Conservation (phyloP, 2,888 invertebrate genomes). For the Mallateleia sp. region DNA sequence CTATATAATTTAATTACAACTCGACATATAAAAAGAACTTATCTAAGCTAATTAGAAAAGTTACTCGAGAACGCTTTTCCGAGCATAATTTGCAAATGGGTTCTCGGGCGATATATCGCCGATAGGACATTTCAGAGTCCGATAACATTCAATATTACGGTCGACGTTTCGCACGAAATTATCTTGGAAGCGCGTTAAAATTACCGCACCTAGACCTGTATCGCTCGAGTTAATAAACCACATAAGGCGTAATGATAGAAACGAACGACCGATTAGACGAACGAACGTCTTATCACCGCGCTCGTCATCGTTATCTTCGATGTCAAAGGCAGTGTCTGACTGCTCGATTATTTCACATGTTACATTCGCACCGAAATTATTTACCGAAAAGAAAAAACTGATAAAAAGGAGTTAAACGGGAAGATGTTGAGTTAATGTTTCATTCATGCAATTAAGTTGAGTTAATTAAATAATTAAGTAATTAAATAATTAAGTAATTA, state of each 20-base stretch:
- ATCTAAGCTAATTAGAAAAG: slow-evolving; percentile 49
- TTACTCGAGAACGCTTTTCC: slow-evolving; percentile 46
- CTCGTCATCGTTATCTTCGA: slow-evolving; percentile 53
- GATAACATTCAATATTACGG: slow-evolving; percentile 47
- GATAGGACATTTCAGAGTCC: slow-evolving; percentile 43
- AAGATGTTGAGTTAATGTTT: no score
- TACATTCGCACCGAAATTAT: not conserved
- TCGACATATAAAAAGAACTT: slow-evolving; percentile 6
- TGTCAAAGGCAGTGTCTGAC: slow-evolving; percentile 39
- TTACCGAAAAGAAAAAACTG: not conserved
- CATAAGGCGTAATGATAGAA: slow-evolving; percentile 53
- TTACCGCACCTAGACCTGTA: slow-evolving; percentile 52
- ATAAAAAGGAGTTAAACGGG: no score
- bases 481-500: no score
- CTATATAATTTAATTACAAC: no score
- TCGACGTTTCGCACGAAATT: slow-evolving; percentile 45
- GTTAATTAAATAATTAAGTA: no score
- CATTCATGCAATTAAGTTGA: no score
- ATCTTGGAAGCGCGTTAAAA: slow-evolving; percentile 39
- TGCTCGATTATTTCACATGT: not conserved
- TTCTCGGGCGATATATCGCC: slow-evolving; percentile 3
- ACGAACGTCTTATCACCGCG: slow-evolving; percentile 38
- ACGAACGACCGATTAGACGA: slow-evolving; percentile 62
- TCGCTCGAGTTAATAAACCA: slow-evolving; percentile 49
- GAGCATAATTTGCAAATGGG: slow-evolving; percentile 32